These are phyloP conservation scores for Acronicta psi DNA, from an alignment of 2,888 invertebrate genomes.

Conservation along the genomic window DNA sequence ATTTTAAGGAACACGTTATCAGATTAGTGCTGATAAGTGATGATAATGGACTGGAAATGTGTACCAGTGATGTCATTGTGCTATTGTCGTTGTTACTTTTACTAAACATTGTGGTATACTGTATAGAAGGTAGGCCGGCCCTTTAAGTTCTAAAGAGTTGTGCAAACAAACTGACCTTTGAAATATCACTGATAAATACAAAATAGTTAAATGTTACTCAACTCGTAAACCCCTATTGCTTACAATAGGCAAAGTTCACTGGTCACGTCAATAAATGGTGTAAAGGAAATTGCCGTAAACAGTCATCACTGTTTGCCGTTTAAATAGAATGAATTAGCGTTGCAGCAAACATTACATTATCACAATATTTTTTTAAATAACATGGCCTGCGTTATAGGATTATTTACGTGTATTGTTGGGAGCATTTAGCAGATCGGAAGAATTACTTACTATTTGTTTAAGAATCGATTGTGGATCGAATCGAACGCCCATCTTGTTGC, in stretches of 20 bases:
- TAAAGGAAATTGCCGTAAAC: no score
- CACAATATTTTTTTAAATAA: no score
- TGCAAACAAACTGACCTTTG: not conserved
- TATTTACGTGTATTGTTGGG: no score
- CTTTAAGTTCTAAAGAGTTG: not conserved
- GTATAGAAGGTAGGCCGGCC: not conserved
- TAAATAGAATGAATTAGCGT: no score
- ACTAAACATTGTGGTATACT: not conserved
- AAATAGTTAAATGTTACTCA: not conserved
- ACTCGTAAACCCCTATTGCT: not conserved
- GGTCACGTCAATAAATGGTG: no score
- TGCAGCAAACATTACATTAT: no score
- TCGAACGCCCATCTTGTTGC: no score
- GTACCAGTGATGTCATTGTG: constrained; percentile 47
- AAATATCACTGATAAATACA: not conserved
- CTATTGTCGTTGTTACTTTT: constrained; percentile 8
- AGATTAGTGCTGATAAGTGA: constrained; percentile 48
- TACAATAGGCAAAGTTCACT: not conserved
- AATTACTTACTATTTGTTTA: no score
- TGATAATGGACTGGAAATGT: constrained; percentile 51
- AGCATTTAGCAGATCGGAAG: no score
- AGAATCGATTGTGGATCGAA: no score
- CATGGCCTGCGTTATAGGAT: no score
- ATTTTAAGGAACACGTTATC: constrained; percentile 47
- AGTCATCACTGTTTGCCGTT: no score